A percentile compares a stretch with the other conserved stretches of the same genome.
Evolutionary conservation across 2,113 vertebrate genomes (phyloP).

Genomic region (human): DNA sequence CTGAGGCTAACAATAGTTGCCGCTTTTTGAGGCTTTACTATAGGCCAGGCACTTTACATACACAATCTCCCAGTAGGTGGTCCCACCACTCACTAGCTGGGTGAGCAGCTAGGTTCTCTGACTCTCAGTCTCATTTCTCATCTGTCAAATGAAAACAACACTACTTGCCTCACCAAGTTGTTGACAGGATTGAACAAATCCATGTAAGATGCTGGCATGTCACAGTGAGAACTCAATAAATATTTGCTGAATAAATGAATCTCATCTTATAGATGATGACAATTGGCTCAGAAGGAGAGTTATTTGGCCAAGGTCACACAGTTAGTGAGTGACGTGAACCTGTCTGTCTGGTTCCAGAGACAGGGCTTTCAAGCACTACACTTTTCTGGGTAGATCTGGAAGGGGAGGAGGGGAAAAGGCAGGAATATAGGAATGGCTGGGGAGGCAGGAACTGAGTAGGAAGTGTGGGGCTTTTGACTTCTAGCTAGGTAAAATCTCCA

Average conservation of each 20-base stretch:
- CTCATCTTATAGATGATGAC: conserved; percentile 13
- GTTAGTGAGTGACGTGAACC: not conserved
- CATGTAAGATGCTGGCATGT: conserved; percentile 28
- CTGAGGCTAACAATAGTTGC: not conserved
- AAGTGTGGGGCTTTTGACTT: not conserved
- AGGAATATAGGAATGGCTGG: not conserved
- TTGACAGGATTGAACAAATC: conserved; percentile 33
- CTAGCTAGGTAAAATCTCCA: conserved; percentile 17
- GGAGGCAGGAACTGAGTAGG: not conserved
- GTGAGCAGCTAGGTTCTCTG: not conserved
- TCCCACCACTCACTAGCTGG: not conserved
- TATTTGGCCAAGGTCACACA: conserved; percentile 46
- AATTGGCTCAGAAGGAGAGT: not conserved
- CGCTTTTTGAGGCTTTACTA: not conserved
- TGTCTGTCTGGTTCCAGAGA: not conserved
- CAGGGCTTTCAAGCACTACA: not conserved
- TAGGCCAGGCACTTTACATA: not conserved
- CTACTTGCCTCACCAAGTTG: not conserved
- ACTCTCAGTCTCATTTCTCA: conserved; percentile 38
- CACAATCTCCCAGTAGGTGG: not conserved
- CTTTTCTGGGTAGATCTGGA: not conserved
- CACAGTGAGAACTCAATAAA: not conserved
- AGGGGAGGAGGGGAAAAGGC: not conserved
- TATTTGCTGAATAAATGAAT: conserved; percentile 47
- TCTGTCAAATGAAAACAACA: conserved; percentile 34